Percentiles rank a stretch among this genome's conserved stretches.
These are phyloP conservation scores for Coturnix japonica DNA, from an alignment of 2,113 vertebrate species.

Conservation along the genomic window DNA sequence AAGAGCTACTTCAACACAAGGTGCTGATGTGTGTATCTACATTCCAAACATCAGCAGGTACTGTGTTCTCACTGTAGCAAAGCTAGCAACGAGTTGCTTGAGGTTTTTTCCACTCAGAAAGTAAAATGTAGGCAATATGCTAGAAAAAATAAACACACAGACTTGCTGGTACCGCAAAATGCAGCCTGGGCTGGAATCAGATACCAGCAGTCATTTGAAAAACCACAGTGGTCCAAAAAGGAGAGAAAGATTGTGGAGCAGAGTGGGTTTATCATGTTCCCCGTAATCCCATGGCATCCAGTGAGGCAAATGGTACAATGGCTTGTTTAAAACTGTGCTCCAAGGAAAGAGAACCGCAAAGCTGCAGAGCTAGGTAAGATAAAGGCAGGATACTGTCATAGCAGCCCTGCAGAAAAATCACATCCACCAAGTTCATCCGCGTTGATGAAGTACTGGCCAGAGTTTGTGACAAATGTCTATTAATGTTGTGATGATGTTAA, in stretches of 20 bases:
- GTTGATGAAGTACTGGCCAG: neutral
- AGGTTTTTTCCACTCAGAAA: neutral
- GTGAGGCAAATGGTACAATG: neutral
- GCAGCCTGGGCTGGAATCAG: neutral
- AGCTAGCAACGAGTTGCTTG: neutral
- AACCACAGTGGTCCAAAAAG: neutral
- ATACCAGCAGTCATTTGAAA: neutral
- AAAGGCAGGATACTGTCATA: neutral
- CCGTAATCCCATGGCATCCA: neutral
- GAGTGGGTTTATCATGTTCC: fast-evolving
- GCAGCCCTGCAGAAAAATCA: neutral
- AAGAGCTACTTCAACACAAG: neutral
- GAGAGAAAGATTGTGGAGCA: neutral
- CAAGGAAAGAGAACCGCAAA: neutral
- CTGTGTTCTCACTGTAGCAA: neutral
- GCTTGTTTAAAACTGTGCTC: neutral
- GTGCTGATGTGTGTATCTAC: neutral
- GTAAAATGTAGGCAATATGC: neutral
- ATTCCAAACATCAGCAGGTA: neutral
- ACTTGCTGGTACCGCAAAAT: neutral
- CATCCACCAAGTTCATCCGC: neutral
- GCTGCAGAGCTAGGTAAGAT: neutral
- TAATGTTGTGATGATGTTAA: neutral
- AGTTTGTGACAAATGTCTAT: neutral
- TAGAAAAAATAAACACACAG: neutral